Evolutionary conservation across 1,140 invertebrate species (phyloP), one percentile per base, ranked within the genome.

Genomic region (Antheraea mylitta): DNA sequence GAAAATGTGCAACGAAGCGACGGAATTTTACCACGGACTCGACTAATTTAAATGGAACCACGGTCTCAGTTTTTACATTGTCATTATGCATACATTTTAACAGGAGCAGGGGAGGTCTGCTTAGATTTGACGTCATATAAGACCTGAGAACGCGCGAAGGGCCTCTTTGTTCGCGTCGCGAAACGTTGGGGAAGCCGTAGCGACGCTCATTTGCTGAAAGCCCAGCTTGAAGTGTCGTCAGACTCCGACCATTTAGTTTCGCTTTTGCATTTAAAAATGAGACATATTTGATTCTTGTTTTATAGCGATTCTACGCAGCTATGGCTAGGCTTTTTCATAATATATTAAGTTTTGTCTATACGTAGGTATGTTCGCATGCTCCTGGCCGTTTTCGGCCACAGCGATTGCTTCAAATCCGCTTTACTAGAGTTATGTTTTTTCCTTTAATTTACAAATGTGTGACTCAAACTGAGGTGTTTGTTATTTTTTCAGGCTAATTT

Each of bases 141-240:
- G 71, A 79, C 71, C 70, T 66, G 71, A 66, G 74, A 63, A 69
- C 69, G 64, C 63, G 60, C 64, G 67, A 77, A 75, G 73, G 73
- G 74, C 70, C 70, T 62, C 73, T 81, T 78, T 81, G 76, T 81
- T 59, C 74, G 62, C 68, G 58, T 66, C 65, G 69, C 53, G 67
- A 22, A 65, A 45, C 48, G 70, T 65, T 66, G 67, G 62, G 69
- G 64, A 77, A 73, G 73, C 70, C 72, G 76, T 73, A 73, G 79
- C 74, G 76, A 71, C 75, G 79, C 77, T 81, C 79, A 81, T 81
- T 81, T 81, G 75, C 77, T 79, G 77, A 81, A 79, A 81, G 79
- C 77, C 66, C 61, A 63, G 76, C 70, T 66, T 81, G 79, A 86
- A 84, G 79, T 83, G 78, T 79, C 80, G 73, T 73, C 73, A 80